Evolutionary conservation across 2,888 invertebrate species (phyloP).

Genomic region (Itoplectis maculator): DNA sequence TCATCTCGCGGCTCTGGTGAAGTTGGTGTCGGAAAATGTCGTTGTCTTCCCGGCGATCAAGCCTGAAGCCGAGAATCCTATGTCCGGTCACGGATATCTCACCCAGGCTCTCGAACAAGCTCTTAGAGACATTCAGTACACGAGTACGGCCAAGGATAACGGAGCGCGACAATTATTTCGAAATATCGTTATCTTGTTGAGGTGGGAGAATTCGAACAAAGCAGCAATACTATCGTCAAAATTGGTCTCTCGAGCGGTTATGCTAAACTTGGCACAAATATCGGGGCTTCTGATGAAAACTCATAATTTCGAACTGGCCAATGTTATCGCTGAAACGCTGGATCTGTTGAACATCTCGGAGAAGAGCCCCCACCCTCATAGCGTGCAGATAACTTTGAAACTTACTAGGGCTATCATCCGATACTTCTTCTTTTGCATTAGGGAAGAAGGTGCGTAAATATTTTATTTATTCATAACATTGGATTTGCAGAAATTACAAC

Average conservation of each 20-base stretch:
- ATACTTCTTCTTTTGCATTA: slow-evolving; percentile 91
- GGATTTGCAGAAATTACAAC: no score
- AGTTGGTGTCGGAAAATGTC: slow-evolving; percentile 87
- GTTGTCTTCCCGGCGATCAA: slow-evolving; percentile 78
- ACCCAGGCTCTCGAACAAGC: slow-evolving; percentile 81
- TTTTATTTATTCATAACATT: no score
- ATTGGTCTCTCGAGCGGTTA: slow-evolving; percentile 84
- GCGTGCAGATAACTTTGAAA: slow-evolving; percentile 89
- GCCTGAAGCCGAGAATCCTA: slow-evolving; percentile 78
- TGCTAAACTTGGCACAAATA: slow-evolving; percentile 85
- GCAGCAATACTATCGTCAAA: slow-evolving; percentile 83
- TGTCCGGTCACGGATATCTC: slow-evolving; percentile 77
- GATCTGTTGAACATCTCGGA: slow-evolving; percentile 89
- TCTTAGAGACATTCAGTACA: slow-evolving; percentile 80
- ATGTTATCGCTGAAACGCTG: slow-evolving; percentile 87
- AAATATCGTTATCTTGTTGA: slow-evolving; percentile 85
- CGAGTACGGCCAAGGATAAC: slow-evolving; percentile 72
- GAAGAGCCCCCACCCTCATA: slow-evolving; percentile 86
- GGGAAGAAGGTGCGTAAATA: slow-evolving; percentile 86
- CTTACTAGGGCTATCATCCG: slow-evolving; percentile 90
- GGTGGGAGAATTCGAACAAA: slow-evolving; percentile 88
- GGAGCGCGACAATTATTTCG: slow-evolving; percentile 84
- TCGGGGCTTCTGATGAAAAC: slow-evolving; percentile 83
- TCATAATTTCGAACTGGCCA: slow-evolving; percentile 83
- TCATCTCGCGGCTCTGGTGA: slow-evolving; percentile 87